These are phyloP conservation scores for Bradypus variegatus DNA, from an alignment of 2,797 vertebrate genomes.

Conservation along the genomic window DNA sequence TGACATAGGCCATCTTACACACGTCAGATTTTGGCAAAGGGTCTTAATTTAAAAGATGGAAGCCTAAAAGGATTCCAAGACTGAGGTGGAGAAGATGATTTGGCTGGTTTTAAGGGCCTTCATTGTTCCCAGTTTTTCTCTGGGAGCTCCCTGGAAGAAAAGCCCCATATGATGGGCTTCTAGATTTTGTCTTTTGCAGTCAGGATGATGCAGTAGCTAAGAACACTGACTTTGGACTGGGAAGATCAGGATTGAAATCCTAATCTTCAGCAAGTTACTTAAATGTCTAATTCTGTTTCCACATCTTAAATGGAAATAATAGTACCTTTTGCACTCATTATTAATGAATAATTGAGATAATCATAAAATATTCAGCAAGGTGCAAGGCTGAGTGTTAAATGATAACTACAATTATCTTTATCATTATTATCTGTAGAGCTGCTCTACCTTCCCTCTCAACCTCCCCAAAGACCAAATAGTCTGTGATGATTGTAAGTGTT, in stretches of 20 bases:
- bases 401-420: rapidly evolving
- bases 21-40: neutral
- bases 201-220: neutral
- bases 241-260: neutral
- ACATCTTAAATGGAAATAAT: neutral
- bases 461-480: neutral
- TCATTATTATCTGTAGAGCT: rapidly evolving
- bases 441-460: rapidly evolving
- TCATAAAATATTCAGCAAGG: too few species aligned
- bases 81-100: neutral
- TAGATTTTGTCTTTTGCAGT: neutral
- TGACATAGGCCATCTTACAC: neutral
- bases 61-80: neutral
- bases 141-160: neutral
- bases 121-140: neutral
- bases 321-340: neutral
- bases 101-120: neutral
- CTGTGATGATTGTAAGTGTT: rapidly evolving
- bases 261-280: neutral
- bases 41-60: neutral
- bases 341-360: neutral
- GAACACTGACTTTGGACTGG: neutral
- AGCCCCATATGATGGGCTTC: neutral
- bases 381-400: rapidly evolving
- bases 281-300: neutral